Evolutionary conservation across 2,113 vertebrate species (phyloP).

Genomic region (Bombycilla garrulus): DNA sequence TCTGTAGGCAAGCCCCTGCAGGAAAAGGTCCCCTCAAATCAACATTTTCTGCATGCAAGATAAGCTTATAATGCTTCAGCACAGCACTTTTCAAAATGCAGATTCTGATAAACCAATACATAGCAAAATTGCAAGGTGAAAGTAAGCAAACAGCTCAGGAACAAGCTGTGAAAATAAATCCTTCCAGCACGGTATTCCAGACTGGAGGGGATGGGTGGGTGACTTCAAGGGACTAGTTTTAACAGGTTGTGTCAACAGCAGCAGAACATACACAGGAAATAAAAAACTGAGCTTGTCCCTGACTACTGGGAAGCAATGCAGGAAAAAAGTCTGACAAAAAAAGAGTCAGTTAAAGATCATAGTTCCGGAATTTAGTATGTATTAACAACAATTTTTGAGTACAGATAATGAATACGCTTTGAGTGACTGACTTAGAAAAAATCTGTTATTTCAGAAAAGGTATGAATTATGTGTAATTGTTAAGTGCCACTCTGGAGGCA

Average conservation of each 20-base stretch:
- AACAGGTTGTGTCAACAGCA: conserved; percentile 56
- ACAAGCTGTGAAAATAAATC: conserved; percentile 53
- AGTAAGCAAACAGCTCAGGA: background rate
- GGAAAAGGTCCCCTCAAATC: background rate
- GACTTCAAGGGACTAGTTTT: conserved; percentile 43
- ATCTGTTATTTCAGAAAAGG: background rate
- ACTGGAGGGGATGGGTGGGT: background rate
- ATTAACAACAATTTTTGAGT: background rate
- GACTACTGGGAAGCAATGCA: background rate
- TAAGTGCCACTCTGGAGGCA: background rate
- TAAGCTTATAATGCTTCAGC: background rate
- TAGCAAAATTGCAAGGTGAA: conserved; percentile 1
- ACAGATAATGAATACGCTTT: background rate
- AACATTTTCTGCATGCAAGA: background rate
- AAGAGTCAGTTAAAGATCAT: background rate
- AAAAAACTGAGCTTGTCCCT: background rate
- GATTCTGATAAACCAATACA: conserved; percentile 8
- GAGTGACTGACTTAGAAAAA: background rate
- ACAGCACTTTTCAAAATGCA: background rate
- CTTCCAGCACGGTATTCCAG: background rate
- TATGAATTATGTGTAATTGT: rapidly evolving
- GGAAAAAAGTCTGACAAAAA: background rate
- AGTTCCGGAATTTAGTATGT: background rate
- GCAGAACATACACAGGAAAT: conserved; percentile 1
- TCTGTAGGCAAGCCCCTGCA: background rate